These are phyloP conservation scores for Mythimna lalbum DNA, from an alignment of 2,888 invertebrate genomes.

Conservation along the genomic window DNA sequence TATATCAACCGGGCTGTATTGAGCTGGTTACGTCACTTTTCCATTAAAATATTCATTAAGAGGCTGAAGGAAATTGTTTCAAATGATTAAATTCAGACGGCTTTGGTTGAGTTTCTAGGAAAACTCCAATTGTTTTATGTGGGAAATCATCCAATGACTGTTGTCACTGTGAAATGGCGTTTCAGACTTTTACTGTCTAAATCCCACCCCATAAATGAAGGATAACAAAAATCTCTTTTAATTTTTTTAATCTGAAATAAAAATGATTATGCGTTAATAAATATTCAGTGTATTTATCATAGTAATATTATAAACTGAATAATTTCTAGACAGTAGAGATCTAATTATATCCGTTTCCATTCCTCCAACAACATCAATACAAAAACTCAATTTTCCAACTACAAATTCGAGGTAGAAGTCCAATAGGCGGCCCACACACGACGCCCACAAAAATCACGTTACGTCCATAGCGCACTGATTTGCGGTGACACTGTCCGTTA, in stretches of 20 bases:
- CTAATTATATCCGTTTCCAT: not conserved
- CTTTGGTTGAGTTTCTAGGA: too few species aligned
- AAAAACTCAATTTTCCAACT: constrained; percentile 11
- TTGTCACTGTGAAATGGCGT: too few species aligned
- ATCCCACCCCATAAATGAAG: too few species aligned
- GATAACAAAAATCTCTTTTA: not conserved
- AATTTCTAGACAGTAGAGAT: not conserved
- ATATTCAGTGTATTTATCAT: not conserved
- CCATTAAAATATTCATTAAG: not conserved
- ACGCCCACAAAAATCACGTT: constrained; percentile 52
- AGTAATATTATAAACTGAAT: not conserved
- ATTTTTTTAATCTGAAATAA: not conserved
- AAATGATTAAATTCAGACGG: not conserved
- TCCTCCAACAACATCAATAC: not conserved
- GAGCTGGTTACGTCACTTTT: constrained; percentile 1
- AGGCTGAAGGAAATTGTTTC: not conserved
- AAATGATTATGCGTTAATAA: not conserved
- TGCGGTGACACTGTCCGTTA: constrained; percentile 66
- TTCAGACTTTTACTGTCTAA: too few species aligned
- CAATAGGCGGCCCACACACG: constrained; percentile 34
- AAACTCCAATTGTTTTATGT: too few species aligned
- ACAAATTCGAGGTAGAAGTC: constrained; percentile 7
- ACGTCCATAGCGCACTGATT: constrained; percentile 60
- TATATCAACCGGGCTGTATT: constrained; percentile 35
- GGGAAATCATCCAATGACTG: too few species aligned